Evolutionary conservation across 2,797 vertebrate species (phyloP).

Genomic region (Acridotheres tristis): DNA sequence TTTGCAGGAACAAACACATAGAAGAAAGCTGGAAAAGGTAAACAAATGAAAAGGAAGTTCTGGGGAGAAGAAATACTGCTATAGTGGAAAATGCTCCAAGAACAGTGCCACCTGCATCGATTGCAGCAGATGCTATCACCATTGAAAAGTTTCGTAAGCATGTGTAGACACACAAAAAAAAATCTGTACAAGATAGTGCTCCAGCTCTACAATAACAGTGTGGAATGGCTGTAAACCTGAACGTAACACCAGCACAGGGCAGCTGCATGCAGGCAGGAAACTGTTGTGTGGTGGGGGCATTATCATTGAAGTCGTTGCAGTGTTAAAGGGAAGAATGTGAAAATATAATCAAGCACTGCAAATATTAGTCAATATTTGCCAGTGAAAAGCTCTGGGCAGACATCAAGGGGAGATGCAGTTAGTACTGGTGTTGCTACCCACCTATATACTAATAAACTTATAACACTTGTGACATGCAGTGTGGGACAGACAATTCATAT

Average conservation of each 20-base stretch:
- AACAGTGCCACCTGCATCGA: neutral
- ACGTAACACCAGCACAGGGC: neutral
- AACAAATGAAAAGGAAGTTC: slow-evolving; percentile 15
- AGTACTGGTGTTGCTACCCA: neutral
- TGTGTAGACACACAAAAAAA: neutral
- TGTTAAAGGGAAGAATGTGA: neutral
- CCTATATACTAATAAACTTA: neutral
- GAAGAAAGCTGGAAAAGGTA: slow-evolving; percentile 8
- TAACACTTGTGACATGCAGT: neutral
- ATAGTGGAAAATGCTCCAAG: neutral
- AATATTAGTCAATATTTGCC: neutral
- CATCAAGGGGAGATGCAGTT: neutral
- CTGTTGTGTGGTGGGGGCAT: neutral
- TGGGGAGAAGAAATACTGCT: neutral
- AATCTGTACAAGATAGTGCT: neutral
- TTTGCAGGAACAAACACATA: neutral
- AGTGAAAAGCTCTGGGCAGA: neutral
- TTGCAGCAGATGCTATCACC: neutral
- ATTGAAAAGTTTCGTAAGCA: neutral
- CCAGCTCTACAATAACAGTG: neutral
- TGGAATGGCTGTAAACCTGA: neutral
- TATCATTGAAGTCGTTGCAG: neutral
- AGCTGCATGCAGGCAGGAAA: neutral
- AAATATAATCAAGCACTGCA: neutral
- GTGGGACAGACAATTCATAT: neutral